Evolutionary conservation across 2,113 vertebrate genomes (phyloP), one percentile per base, ranked within the genome.

Genomic region (Apodemus speciosus): DNA sequence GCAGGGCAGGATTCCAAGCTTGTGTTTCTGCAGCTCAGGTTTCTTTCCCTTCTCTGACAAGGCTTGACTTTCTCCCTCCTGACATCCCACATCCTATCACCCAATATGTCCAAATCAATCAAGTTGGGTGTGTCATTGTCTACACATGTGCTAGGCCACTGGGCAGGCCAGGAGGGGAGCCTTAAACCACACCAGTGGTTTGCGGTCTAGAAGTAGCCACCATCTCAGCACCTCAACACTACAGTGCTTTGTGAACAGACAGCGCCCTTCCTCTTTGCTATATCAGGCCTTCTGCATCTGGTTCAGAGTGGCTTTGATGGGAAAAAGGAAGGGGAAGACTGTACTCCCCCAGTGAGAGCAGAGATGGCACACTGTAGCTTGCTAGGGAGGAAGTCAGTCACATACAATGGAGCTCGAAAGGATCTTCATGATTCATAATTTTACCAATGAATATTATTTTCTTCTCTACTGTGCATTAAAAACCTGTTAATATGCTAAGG

Each of bases 121-220:
- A 27, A 69, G 75, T 11, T 86, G 92, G 83, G 79, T 87, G 92
- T 96, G 90, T 69, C 88, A 56, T 43, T 68, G 15, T 87, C 77
- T 86, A 77, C 32, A 56, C 73, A 86, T 2, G 23, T 88, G 93
- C 38, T 49, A 69, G 66, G 81, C 62, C 30, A 9, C 38, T 83
- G 90, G 35, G 85, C 2, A 2, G 56, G 75, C 9, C 2, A 62
- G 43, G 58, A 87, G 21, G 11, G 72, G 32, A 49, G 72, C 62
- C 68, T 38, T 16, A 94, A 95, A 88, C 93, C 95, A 68, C 85
- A 92, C 43, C 0, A 2, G 9, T 56, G 69, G 51, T 66, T 81
- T 96, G 81, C 90, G 93, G 94, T 92, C 81, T 69, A 56, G 85
- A 92, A 83, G 64, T 23, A 56, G 56, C 66, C 85, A 71, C 35